Evolutionary conservation across 2,797 vertebrate species (phyloP), one percentile per base, ranked within the genome.

Genomic region (Hafferia zeledoni): DNA sequence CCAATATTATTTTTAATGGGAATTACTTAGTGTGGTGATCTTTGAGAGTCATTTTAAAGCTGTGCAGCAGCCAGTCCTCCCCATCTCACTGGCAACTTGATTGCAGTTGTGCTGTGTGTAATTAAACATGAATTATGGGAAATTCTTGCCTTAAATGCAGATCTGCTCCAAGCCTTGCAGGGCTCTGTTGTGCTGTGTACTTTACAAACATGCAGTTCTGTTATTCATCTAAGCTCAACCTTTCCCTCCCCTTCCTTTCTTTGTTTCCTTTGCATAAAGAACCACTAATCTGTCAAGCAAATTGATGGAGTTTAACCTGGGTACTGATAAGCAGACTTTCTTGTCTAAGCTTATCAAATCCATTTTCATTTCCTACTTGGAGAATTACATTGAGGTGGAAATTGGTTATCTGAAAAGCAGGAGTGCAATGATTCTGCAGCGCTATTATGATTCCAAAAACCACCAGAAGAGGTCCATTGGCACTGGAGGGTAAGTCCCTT

Each of bases 391-490:
- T 86, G 99, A 99, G 91, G 99, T 99, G 97, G 99, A 99, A 97
- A 99, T 98, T 64, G 99, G 99, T 60, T 99, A 99, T 97, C 98
- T 99, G 94, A 99, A 98, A 97, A 99, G 97, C 63, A 98, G 99
- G 93, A 99, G 99, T 87, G 98, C 99, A 71, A 98, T 98, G 98
- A 99, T 99, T 96, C 98, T 99, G 50, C 99, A 99, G 89, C 98
- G 99, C 83, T 99, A 99, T 97, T 99, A 99, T n/a, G 99, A 99
- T 97, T 99, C 99, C 63, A 99, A 99, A 98, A 99, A 99, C 97
- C 99, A 99, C 98, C 99, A 99, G 90, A 99, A 99, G 98, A 99
- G 99, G 84, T 97, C 98, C 19, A 98, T 99, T 89, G 99, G 99
- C 87, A 98, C 98, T 39, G 99, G 99, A 97, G 99, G 99, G 99